A percentile compares a stretch with the other conserved stretches of the same genome.
phyloP scores from a whole-genome alignment of 2,888 invertebrate species.

The Theretra japonica region DNA sequence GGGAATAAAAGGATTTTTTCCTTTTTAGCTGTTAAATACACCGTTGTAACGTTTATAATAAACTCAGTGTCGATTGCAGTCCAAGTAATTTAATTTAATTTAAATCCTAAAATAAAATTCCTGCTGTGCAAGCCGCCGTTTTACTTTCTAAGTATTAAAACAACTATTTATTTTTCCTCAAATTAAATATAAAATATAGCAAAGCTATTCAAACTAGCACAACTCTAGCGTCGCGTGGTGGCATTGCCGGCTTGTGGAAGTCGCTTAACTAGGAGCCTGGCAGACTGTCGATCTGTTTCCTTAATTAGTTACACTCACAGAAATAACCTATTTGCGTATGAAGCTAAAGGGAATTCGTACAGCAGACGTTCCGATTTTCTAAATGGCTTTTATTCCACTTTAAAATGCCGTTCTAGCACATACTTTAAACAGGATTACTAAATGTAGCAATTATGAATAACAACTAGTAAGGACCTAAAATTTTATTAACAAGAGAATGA shows the following conservation, averaged over 20 bases:
- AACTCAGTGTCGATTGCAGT: neutral
- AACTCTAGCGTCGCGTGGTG: neutral
- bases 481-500: no score
- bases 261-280: neutral
- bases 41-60: neutral
- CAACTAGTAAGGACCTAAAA: neutral
- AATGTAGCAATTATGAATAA: neutral
- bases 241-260: neutral
- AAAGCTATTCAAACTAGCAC: neutral
- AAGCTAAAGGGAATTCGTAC: neutral
- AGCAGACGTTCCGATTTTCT: neutral
- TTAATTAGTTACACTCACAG: neutral
- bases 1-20: neutral
- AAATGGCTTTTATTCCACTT: neutral
- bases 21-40: neutral
- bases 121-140: neutral
- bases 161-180: neutral
- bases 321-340: constrained; percentile 7
- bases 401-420: neutral
- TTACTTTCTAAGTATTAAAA: neutral
- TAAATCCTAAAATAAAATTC: neutral
- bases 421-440: no score
- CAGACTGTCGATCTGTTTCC: neutral
- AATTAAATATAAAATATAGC: neutral
- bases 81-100: neutral